Evolutionary conservation across 2,797 vertebrate genomes (phyloP).

Genomic region (Rhabdomys pumilio): DNA sequence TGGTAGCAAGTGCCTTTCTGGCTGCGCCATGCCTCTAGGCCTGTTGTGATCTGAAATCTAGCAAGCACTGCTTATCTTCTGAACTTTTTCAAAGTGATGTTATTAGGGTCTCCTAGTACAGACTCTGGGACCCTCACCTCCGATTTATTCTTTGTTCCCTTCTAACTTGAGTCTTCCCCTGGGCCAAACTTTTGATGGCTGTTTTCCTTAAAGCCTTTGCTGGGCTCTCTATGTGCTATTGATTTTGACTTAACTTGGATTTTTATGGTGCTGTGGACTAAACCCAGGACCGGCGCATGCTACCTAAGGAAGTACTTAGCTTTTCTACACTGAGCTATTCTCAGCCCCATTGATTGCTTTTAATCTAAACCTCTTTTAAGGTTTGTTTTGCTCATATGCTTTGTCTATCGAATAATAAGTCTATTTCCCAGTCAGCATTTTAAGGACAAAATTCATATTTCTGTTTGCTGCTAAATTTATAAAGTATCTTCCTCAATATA

Average conservation of each 20-base stretch:
- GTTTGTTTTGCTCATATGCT: neutral
- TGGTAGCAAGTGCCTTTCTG: neutral
- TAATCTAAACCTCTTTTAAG: conserved; percentile 6
- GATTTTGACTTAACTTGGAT: neutral
- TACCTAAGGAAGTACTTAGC: neutral
- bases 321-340: neutral
- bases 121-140: neutral
- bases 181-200: neutral
- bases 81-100: neutral
- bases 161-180: neutral
- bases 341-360: neutral
- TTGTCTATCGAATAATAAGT: neutral
- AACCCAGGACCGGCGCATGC: neutral
- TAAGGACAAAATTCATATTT: neutral
- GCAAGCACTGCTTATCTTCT: neutral
- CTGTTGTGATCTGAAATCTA: neutral
- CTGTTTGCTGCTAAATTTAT: conserved; percentile 21
- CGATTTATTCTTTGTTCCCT: neutral
- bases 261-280: neutral
- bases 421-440: neutral
- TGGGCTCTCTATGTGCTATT: neutral
- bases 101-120: neutral
- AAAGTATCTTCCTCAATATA: neutral
- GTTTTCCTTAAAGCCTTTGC: neutral
- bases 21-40: neutral